Evolutionary conservation across 2,113 vertebrate species (phyloP).

Genomic region (Scatophagus argus): DNA sequence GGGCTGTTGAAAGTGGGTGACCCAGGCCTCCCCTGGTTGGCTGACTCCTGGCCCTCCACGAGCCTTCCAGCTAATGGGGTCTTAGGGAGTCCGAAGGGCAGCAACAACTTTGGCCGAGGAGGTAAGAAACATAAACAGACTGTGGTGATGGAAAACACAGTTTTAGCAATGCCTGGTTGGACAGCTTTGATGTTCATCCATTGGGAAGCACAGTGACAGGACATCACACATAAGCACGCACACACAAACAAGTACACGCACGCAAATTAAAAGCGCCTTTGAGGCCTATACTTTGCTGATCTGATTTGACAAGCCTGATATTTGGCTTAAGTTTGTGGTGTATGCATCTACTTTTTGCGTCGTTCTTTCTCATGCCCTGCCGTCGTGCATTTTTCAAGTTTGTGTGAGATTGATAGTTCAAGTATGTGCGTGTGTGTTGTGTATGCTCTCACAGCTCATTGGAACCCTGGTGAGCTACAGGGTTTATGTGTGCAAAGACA

Average conservation of each 20-base stretch:
- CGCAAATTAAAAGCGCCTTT: constrained; percentile 76
- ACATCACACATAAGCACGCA: constrained; percentile 47
- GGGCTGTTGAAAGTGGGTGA: constrained; percentile 93
- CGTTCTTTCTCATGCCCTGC: constrained; percentile 18
- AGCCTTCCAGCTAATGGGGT: constrained; percentile 93
- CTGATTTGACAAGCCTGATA: constrained; percentile 73
- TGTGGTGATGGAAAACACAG: constrained; percentile 22
- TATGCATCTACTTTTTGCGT: constrained; percentile 46
- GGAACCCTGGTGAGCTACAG: constrained; percentile 38
- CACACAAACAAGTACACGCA: constrained; percentile 44
- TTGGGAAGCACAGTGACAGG: constrained; percentile 70
- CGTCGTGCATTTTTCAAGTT: constrained; percentile 23
- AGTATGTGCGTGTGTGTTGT: constrained; percentile 24
- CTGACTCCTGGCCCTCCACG: constrained; percentile 95
- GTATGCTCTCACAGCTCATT: constrained; percentile 39
- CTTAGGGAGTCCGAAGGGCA: constrained; percentile 89
- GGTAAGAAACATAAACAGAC: constrained; percentile 81
- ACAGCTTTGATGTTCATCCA: constrained; percentile 74
- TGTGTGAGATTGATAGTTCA: not conserved
- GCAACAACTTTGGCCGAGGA: constrained; percentile 92
- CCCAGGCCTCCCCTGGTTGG: constrained; percentile 93
- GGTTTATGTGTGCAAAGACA: constrained; percentile 43
- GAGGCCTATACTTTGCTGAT: constrained; percentile 71
- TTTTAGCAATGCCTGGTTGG: constrained; percentile 67
- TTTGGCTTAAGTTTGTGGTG: constrained; percentile 57